phyloP scores from a whole-genome alignment of 2,113 vertebrate genomes.

The Ascaphus truei region DNA sequence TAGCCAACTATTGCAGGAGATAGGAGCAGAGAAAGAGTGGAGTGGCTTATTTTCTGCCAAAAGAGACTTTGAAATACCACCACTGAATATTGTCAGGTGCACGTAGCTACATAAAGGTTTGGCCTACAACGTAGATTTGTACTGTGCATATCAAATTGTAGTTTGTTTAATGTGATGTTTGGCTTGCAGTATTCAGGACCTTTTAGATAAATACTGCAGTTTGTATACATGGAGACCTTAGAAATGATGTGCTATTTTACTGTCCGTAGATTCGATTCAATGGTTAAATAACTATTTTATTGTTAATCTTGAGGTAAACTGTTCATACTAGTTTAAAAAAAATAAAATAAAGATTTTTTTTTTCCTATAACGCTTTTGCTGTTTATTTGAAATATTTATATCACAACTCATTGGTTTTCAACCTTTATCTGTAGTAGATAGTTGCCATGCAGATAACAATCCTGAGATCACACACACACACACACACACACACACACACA shows the following conservation, averaged over 20 bases:
- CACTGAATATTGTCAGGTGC: neutral
- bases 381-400: no score
- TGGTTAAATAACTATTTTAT: conserved; percentile 75
- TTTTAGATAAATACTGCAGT: conserved; percentile 28
- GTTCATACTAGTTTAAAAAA: conserved; percentile 54
- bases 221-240: conserved; percentile 44
- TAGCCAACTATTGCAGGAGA: neutral
- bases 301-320: conserved; percentile 59
- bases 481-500: no score
- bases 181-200: conserved; percentile 20
- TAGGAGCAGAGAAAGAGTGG: neutral
- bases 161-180: conserved; percentile 31
- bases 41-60: no score
- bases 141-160: conserved; percentile 35
- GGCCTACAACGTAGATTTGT: conserved; percentile 27
- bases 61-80: neutral
- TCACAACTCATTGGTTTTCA: no score
- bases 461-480: no score
- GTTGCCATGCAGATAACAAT: no score
- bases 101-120: conserved; percentile 50
- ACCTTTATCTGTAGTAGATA: no score
- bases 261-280: conserved; percentile 67
- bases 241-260: conserved; percentile 55
- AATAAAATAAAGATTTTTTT: conserved; percentile 47
- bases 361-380: conserved; percentile 26